phyloP scores from a whole-genome alignment of 37 sponge, comb jelly and placozoan genomes.

The Aplysina aerophoba region DNA sequence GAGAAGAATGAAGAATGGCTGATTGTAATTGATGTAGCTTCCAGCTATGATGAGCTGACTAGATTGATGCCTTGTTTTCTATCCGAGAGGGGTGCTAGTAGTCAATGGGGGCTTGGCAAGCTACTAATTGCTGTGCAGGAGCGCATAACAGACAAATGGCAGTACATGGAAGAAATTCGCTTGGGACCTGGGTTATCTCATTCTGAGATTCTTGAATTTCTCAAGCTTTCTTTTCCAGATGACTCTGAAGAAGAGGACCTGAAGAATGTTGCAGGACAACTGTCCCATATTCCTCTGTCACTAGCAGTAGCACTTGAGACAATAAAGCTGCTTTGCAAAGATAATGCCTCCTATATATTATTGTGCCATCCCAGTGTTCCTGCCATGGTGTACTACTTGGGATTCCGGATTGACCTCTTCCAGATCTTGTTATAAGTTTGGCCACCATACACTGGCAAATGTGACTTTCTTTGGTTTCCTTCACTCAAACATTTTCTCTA shows the following conservation, averaged over 20 bases:
- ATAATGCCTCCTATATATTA: too few species aligned
- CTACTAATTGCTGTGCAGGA: slow-evolving; percentile 16
- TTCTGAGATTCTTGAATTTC: not conserved
- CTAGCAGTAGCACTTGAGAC: not conserved
- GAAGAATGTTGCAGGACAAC: not conserved
- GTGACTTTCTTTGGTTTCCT: too few species aligned
- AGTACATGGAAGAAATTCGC: not conserved
- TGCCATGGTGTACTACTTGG: too few species aligned
- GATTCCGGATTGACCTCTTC: too few species aligned
- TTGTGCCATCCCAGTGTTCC: too few species aligned
- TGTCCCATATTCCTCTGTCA: slow-evolving; percentile 24
- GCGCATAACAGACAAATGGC: not conserved
- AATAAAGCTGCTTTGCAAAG: not conserved
- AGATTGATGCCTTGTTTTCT: not conserved
- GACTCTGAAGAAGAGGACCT: not conserved
- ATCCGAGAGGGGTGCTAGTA: not conserved
- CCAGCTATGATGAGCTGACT: not conserved
- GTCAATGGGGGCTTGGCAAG: not conserved
- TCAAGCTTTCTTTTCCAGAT: slow-evolving; percentile 1
- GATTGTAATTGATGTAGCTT: slow-evolving; percentile 21
- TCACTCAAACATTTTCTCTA: too few species aligned
- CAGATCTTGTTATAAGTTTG: too few species aligned
- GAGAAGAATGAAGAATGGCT: slow-evolving; percentile 12
- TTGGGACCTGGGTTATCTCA: not conserved
- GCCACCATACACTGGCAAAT: too few species aligned